Percentiles rank a stretch among this genome's conserved stretches.
Evolutionary conservation across 2,797 vertebrate species (phyloP).

Genomic region (Fistularia commersonii): DNA sequence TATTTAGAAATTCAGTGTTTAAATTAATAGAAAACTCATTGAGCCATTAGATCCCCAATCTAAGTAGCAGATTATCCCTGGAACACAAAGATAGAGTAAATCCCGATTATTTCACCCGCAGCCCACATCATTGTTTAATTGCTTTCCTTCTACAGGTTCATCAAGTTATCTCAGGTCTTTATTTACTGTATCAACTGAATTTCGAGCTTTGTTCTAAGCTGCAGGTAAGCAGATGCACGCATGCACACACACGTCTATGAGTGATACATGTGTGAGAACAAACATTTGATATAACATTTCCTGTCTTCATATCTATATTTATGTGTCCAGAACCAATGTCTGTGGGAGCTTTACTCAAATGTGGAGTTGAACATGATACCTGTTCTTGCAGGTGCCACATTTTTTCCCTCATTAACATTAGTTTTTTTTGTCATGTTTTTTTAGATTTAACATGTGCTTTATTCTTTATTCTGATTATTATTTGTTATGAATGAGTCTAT

Average conservation of each 20-base stretch:
- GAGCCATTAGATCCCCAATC: too few relatives aligned
- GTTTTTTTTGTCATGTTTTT: neutral
- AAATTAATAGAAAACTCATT: too few relatives aligned
- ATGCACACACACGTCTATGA: neutral
- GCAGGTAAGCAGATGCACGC: conserved; percentile 62
- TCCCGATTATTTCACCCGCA: too few relatives aligned
- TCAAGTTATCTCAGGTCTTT: conserved; percentile 68
- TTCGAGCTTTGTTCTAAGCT: conserved; percentile 70
- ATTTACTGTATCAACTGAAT: conserved; percentile 74
- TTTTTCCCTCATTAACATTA: neutral
- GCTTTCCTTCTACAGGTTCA: conserved; percentile 53
- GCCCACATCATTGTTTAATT: too few relatives aligned
- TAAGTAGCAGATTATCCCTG: too few relatives aligned
- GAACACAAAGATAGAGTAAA: too few relatives aligned
- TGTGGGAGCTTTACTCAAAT: conserved; percentile 85
- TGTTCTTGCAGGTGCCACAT: conserved; percentile 85
- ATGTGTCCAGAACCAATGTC: conserved; percentile 72
- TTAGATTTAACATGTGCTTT: too few relatives aligned
- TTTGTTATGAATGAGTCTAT: too few relatives aligned
- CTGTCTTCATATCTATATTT: conserved; percentile 11
- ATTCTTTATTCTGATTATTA: too few relatives aligned
- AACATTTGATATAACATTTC: neutral
- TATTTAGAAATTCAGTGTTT: too few relatives aligned
- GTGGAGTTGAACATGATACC: conserved; percentile 87
- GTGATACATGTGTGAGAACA: neutral